Base-by-base conservation (phyloP, 2,113 vertebrate genomes). In the Hypocryptadius cinnamomeus region DNA sequence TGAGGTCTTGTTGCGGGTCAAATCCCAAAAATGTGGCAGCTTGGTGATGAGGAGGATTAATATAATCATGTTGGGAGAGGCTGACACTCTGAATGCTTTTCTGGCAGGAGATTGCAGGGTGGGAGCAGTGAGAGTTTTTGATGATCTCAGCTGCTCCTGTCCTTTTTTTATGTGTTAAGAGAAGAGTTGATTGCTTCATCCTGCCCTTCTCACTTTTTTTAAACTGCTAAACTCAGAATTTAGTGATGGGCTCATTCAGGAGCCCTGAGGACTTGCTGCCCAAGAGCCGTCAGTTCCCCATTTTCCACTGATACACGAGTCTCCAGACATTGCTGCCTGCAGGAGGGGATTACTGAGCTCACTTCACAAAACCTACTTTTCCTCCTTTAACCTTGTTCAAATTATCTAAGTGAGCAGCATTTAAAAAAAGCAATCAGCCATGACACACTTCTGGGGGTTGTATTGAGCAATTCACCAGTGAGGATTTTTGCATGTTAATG, bases 1-100 rank as follows among this genome's bases (percentile, higher is more conserved):
- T 6, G 7, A 59, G 65, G 6, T 45, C 37, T 48, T 1, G 0
- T 12, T 40, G 40, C 21, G 3, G 1, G 3, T 33, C 51, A 71
- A 68, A 56, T 35, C 48, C 59, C 37, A 17, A 2, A 27, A 72
- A 5, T 8, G 31, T 19, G 33, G 30, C 66, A 68, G 48, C 48
- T 74, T 12, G 0, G 0, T 54, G 17, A 18, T 1, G 1, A 53
- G n/a, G 63, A 45, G 57, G 57, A 39, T 82, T 60, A 37, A 25
- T 60, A 37, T 5, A n/a, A 56, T 24, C 11, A 11, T 7, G 7
- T 11, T 25, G 27, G 0, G 30, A 33, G 61, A 40, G 40, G 42
- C 23, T 65, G 83, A 22, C 3, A 2, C 10, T 30, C 2, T 60
- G 10, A 21, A 17, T 45, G 12, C 31, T 11, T 91, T 69, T 21